Conservation (phyloP, 2,113 vertebrate species). For the Carollia perspicillata region DNA sequence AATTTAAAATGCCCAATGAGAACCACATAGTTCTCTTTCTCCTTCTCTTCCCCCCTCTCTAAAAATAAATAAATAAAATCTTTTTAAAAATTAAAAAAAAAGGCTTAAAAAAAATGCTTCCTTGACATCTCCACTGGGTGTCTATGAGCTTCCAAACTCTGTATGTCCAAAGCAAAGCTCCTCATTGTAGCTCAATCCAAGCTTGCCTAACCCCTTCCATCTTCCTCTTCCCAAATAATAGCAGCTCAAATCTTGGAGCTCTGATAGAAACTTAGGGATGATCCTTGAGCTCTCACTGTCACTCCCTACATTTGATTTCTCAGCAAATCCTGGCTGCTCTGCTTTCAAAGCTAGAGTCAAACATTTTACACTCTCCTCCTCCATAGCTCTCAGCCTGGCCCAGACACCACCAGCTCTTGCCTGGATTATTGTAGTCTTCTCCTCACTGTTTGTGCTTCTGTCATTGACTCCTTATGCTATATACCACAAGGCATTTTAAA, state of each 20-base stretch:
- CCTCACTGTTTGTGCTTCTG: neutral
- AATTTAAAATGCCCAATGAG: too few relatives aligned
- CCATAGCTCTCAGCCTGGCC: neutral
- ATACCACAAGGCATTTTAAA: neutral
- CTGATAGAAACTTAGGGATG: neutral
- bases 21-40: too few relatives aligned
- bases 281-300: neutral
- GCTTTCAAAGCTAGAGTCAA: neutral
- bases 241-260: neutral
- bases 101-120: neutral
- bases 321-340: neutral
- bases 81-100: too few relatives aligned
- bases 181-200: neutral
- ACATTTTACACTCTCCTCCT: neutral
- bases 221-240: neutral
- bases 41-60: too few relatives aligned
- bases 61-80: too few relatives aligned
- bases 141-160: neutral
- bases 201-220: neutral
- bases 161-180: neutral
- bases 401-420: neutral
- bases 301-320: neutral
- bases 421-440: neutral
- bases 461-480: neutral
- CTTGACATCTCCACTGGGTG: neutral